Evolutionary conservation across 2,797 vertebrate genomes (phyloP).

Genomic region (Mus spretus): DNA sequence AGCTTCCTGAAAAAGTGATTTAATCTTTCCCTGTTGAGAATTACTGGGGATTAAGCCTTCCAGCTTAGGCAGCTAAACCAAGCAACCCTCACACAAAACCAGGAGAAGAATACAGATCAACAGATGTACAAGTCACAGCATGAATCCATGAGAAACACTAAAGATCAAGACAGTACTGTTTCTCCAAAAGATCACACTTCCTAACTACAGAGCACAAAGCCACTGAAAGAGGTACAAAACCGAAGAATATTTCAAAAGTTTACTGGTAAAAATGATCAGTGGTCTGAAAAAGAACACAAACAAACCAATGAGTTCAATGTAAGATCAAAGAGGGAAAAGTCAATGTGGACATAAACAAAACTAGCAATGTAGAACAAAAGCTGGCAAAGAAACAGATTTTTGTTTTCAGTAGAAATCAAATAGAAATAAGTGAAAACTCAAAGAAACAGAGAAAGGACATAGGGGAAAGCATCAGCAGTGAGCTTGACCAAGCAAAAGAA

Average conservation of each 20-base stretch:
- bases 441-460: background rate
- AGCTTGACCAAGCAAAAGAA: background rate
- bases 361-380: background rate
- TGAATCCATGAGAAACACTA: background rate
- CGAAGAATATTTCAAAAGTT: background rate
- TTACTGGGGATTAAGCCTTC: background rate
- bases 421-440: background rate
- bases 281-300: background rate
- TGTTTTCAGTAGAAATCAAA: background rate
- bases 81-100: background rate
- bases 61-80: background rate
- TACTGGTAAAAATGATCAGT: background rate
- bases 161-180: background rate
- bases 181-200: background rate
- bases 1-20: background rate
- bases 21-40: background rate
- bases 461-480: background rate
- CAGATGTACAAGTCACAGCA: background rate
- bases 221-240: background rate
- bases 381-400: background rate
- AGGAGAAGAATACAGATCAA: background rate
- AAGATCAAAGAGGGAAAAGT: too few species aligned
- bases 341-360: background rate
- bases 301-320: background rate
- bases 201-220: too few species aligned